These are phyloP conservation scores for Melanotaenia parkinsoni DNA, from an alignment of 2,797 vertebrate genomes.

Conservation along the genomic window DNA sequence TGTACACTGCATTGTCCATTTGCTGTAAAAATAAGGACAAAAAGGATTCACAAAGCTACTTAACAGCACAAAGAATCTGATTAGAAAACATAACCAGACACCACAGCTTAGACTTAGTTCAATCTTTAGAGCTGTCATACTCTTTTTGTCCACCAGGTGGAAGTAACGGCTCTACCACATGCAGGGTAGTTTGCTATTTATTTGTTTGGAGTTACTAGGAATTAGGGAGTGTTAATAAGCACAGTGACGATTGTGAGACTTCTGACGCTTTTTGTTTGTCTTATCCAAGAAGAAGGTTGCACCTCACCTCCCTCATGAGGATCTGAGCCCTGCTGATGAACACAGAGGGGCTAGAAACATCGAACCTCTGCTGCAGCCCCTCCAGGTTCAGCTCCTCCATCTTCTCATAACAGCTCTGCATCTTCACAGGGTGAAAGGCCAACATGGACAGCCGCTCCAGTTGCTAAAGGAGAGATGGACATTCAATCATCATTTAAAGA, in stretches of 20 bases:
- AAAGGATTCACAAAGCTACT: background rate
- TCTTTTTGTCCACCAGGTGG: slow-evolving; percentile 69
- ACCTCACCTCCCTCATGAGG: slow-evolving; percentile 93
- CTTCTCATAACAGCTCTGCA: slow-evolving; percentile 95
- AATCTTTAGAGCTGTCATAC: background rate
- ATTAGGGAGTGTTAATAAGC: slow-evolving; percentile 21
- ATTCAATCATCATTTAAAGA: background rate
- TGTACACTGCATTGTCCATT: slow-evolving; percentile 95
- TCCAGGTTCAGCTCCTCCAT: slow-evolving; percentile 94
- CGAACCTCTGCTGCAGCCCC: slow-evolving; percentile 94
- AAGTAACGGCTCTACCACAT: slow-evolving; percentile 28
- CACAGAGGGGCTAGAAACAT: slow-evolving; percentile 89
- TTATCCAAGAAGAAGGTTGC: background rate
- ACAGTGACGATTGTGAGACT: background rate
- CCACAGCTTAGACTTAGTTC: background rate
- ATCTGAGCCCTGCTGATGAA: slow-evolving; percentile 96
- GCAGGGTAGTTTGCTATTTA: background rate
- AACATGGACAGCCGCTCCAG: slow-evolving; percentile 95
- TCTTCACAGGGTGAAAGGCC: slow-evolving; percentile 96
- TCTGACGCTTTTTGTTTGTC: background rate
- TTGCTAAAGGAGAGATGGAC: slow-evolving; percentile 76
- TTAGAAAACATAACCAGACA: background rate
- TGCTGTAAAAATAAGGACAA: slow-evolving; percentile 79
- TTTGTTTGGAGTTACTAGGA: background rate
- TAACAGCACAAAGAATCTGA: background rate